phyloP scores from a whole-genome alignment of 2,113 vertebrate species.

The pig (Sus scrofa) region T2T-Sscrofa CM000827.6:54208001-54208500 shows the following conservation, averaged over 20 bases:
- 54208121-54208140: constrained; percentile 19
- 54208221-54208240: constrained; percentile 21
- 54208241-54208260: background rate
- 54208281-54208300: background rate
- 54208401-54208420: background rate
- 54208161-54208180: background rate
- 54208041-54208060: background rate
- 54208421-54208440: background rate
- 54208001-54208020: background rate
- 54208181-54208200: background rate
- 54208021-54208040: background rate
- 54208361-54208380: background rate
- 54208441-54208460: background rate
- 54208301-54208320: background rate
- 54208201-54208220: background rate
- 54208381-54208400: background rate
- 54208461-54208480: background rate
- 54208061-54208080: background rate
- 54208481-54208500: background rate
- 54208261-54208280: background rate
- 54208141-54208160: background rate
- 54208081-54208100: constrained; percentile 18
- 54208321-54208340: background rate
- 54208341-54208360: background rate
- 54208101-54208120: background rate